A percentile compares a stretch with the other conserved stretches of the same genome.
These are phyloP conservation scores for Eptatretus burgeri DNA, from an alignment of 2,113 vertebrate species.

Conservation along the genomic window DNA sequence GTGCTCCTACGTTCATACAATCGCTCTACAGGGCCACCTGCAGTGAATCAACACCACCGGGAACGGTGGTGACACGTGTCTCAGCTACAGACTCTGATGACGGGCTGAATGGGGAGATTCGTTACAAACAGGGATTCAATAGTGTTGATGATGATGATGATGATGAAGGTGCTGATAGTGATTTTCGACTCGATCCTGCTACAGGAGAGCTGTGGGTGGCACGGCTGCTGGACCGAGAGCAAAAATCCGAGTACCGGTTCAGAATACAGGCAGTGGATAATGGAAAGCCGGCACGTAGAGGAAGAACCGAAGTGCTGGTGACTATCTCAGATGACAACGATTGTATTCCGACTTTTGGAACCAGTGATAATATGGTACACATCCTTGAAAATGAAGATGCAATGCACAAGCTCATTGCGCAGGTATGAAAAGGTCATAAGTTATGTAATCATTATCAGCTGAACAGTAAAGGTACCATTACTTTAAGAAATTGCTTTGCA, in stretches of 20 bases:
- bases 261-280: constrained; percentile 48
- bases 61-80: constrained; percentile 46
- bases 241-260: constrained; percentile 24
- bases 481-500: no score
- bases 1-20: constrained; percentile 53
- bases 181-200: constrained; percentile 64
- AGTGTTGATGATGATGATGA: no score
- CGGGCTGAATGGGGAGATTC: constrained; percentile 60
- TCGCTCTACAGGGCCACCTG: constrained; percentile 49
- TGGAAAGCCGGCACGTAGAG: constrained; percentile 41
- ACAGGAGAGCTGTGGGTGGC: constrained; percentile 54
- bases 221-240: constrained; percentile 53
- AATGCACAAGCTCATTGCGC: constrained; percentile 40
- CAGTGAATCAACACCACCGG: constrained; percentile 56
- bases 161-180: constrained; percentile 22
- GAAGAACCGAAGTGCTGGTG: constrained; percentile 33
- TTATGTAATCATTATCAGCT: no score
- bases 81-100: constrained; percentile 43
- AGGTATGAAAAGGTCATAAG: constrained; percentile 20
- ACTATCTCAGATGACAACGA: constrained; percentile 52
- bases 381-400: constrained; percentile 43
- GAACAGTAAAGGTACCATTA: no score
- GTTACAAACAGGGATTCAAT: constrained; percentile 17
- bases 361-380: constrained; percentile 47
- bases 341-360: constrained; percentile 44